phyloP scores from a whole-genome alignment of 2,113 vertebrate species.

The Piprites chloris region DNA sequence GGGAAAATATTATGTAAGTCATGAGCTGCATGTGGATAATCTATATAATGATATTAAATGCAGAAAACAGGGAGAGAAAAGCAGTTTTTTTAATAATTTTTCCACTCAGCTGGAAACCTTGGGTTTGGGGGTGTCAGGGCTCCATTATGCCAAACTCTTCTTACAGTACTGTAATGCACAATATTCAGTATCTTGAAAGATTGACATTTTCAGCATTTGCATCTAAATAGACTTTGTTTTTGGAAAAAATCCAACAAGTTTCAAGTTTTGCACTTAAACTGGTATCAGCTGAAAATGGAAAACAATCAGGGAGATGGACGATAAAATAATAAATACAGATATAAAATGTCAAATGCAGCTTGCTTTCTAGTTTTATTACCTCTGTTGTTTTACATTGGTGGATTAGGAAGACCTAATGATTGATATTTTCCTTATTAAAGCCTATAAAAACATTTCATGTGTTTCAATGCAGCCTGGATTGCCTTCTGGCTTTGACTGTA shows the following conservation, averaged over 20 bases:
- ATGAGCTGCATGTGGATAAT: neutral
- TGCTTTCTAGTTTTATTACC: neutral
- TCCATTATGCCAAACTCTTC: neutral
- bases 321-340: neutral
- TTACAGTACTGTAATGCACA: neutral
- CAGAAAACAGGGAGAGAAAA: neutral
- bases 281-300: neutral
- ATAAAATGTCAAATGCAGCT: neutral
- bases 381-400: neutral
- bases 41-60: neutral
- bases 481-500: neutral
- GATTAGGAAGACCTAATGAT: neutral
- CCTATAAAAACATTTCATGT: neutral
- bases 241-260: rapidly evolving
- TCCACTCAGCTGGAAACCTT: neutral
- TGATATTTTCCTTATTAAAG: neutral
- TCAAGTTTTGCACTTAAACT: neutral
- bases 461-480: neutral
- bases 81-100: neutral
- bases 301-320: neutral
- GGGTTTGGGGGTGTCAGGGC: neutral
- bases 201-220: neutral
- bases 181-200: neutral
- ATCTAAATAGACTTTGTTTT: neutral
- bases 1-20: neutral